Evolutionary conservation across 2,113 vertebrate species (phyloP), one percentile per base, ranked within the genome.

Genomic region (Peromyscus leucopus): DNA sequence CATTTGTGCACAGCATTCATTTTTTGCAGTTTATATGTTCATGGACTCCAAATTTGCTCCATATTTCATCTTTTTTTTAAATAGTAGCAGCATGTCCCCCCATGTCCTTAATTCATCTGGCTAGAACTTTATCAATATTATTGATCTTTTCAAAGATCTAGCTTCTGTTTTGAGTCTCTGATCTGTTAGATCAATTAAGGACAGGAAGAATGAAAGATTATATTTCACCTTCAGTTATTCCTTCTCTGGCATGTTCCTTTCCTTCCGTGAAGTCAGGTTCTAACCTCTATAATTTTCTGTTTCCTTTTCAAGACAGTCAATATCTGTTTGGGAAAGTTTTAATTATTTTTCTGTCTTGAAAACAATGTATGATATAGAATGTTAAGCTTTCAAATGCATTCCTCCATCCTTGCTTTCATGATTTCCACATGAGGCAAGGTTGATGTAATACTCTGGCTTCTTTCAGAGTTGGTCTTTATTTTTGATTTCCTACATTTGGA

Each of bases 131-230:
- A 31, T 86, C 48, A 86, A 61, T 78, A 59, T 91, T 86, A 85
- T n/a, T 67, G 15, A 61, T n/a, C 31, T 57, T 67, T 76, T 84
- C 6, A 90, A 71, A 78, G 28, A 91, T 78, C 36, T 69, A 78
- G 1, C 39, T n/a, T 78, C 17, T 75, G 31, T 1, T 79, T 95
- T 79, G 69, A 31, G 57, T 57, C 7, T 71, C 17, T 72, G 17
- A 75, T 86, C 63, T 71, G 2, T 48, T 87, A n/a, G 55, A 74
- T 89, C 65, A 92, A 65, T 92, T 82, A 88, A 88, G 75, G 88
- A 46, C 69, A 65, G 51, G 67, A 95, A 83, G 15, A 91, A 51
- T 69, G 21, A 74, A 87, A 63, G 33, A 74, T 74, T 74, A 13
- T 28, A 28, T 65, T 74, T 72, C 67, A 21, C 6, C 21, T 82